phyloP scores from a whole-genome alignment of 1,140 invertebrate genomes.

The Mya arenaria region DNA sequence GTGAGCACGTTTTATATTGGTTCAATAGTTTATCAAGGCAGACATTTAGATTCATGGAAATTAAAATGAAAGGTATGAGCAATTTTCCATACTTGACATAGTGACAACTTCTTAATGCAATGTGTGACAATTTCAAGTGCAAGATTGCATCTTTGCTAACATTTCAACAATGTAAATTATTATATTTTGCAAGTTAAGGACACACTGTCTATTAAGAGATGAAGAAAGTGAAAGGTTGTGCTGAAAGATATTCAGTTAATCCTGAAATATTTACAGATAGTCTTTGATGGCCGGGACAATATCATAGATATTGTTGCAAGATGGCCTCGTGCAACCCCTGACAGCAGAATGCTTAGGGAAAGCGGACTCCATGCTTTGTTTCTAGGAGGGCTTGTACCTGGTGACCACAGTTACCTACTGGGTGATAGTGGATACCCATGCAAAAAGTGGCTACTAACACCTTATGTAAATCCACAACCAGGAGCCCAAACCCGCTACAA shows the following conservation, averaged over 20 bases:
- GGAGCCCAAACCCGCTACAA: slow-evolving; percentile 16
- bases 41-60: too few species aligned
- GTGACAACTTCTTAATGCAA: too few species aligned
- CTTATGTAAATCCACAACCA: slow-evolving; percentile 34
- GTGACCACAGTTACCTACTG: slow-evolving; percentile 1
- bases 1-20: too few species aligned
- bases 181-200: too few species aligned
- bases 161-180: neutral
- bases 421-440: slow-evolving; percentile 60
- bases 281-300: neutral
- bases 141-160: too few species aligned
- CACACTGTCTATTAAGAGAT: too few species aligned
- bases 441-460: slow-evolving; percentile 53
- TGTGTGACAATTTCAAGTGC: too few species aligned
- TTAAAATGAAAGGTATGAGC: too few species aligned
- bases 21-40: too few species aligned
- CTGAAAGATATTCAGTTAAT: slow-evolving; percentile 1
- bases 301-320: neutral
- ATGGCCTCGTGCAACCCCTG: slow-evolving; percentile 7
- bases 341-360: slow-evolving; percentile 4
- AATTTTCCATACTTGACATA: too few species aligned
- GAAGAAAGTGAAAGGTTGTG: too few species aligned
- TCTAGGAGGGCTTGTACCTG: neutral
- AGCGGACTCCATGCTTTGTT: slow-evolving; percentile 5
- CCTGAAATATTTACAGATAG: slow-evolving; percentile 1